Conservation (phyloP, 2,888 invertebrate genomes). For the Phortica magna region DNA sequence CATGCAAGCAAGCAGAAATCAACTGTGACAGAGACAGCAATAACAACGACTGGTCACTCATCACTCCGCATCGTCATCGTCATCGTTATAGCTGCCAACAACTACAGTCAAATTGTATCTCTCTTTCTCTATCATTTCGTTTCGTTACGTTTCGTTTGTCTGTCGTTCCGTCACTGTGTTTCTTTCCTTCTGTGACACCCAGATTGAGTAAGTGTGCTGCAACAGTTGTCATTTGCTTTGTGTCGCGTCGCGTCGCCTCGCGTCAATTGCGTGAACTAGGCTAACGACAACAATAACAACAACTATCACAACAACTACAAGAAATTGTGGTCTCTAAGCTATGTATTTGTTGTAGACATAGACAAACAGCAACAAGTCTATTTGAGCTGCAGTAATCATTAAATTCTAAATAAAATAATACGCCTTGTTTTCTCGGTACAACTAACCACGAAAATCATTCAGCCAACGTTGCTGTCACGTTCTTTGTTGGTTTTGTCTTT, state of each 20-base stretch:
- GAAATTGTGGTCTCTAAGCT: neutral
- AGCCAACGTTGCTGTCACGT: constrained; percentile 22
- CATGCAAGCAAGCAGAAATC: too few relatives aligned
- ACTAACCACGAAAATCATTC: constrained; percentile 12
- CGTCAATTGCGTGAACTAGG: constrained; percentile 18
- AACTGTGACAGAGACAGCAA: neutral
- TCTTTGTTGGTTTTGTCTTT: constrained; percentile 25
- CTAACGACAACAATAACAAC: constrained; percentile 51
- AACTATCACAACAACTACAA: constrained; percentile 31
- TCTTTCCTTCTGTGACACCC: neutral
- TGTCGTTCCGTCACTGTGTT: neutral
- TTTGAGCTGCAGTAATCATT: constrained; percentile 57
- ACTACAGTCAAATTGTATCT: constrained; percentile 42
- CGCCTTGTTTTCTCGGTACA: constrained; percentile 42
- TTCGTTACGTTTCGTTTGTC: neutral
- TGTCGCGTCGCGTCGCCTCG: neutral
- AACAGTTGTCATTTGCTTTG: constrained; percentile 27
- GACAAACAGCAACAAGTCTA: neutral
- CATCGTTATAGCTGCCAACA: constrained; percentile 32
- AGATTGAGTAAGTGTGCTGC: constrained; percentile 27
- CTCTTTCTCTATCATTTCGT: neutral
- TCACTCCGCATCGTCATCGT: neutral
- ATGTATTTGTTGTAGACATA: constrained; percentile 3
- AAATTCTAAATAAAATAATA: constrained; percentile 72
- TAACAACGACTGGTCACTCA: neutral